phyloP scores from a whole-genome alignment of 2,797 vertebrate genomes.

The Aselliscus stoliczkanus region DNA sequence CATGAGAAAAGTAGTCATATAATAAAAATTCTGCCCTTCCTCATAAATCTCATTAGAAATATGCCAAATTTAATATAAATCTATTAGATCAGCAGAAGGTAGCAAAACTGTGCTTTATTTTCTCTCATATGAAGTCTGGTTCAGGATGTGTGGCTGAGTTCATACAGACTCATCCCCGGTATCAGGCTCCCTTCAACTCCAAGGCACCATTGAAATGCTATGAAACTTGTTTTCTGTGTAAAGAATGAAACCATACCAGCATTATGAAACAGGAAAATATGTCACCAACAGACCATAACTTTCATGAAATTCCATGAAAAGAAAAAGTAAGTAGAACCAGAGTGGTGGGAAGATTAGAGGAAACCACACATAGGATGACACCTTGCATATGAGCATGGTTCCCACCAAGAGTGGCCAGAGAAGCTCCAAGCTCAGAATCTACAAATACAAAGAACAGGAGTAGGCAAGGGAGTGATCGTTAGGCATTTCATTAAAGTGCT shows the following conservation, averaged over 20 bases:
- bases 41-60: neutral
- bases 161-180: neutral
- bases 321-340: neutral
- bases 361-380: neutral
- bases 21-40: neutral
- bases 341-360: neutral
- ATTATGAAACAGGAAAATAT: neutral
- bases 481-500: neutral
- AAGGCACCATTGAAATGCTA: neutral
- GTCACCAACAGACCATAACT: neutral
- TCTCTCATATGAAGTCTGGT: neutral
- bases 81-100: neutral
- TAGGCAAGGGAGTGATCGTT: fast-evolving
- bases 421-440: neutral
- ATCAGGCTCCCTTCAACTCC: neutral
- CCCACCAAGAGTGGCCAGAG: neutral
- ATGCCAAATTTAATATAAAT: neutral
- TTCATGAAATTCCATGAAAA: neutral
- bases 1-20: neutral
- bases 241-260: neutral
- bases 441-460: neutral
- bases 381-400: neutral
- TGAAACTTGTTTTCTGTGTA: neutral
- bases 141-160: neutral
- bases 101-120: neutral